These are phyloP conservation scores for Electrophaes corylata DNA, from an alignment of 2,888 invertebrate species.

Conservation along the genomic window DNA sequence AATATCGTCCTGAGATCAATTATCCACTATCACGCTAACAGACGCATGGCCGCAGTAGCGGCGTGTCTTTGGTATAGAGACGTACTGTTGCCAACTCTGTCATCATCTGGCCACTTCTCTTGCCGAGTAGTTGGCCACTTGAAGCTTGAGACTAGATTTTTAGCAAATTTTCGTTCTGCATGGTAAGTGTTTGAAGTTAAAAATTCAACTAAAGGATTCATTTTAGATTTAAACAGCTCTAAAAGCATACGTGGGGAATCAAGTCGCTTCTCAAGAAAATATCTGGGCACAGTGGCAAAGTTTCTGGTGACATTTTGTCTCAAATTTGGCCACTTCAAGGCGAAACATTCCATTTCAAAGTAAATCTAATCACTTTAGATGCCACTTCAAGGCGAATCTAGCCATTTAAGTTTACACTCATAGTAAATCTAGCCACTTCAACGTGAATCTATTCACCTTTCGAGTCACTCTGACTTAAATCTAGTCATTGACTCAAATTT, in stretches of 20 bases:
- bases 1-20: conserved; percentile 83
- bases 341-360: neutral
- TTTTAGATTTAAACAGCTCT: neutral
- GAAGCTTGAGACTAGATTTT: conserved; percentile 15
- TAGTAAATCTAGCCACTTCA: neutral
- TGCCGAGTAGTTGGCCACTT: neutral
- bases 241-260: neutral
- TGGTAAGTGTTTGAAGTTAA: neutral
- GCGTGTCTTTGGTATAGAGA: conserved; percentile 68
- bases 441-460: neutral
- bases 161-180: neutral
- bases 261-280: neutral
- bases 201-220: neutral
- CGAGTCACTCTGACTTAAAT: neutral
- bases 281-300: neutral
- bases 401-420: neutral
- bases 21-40: conserved; percentile 64
- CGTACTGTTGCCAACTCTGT: conserved; percentile 88
- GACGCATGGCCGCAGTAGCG: conserved; percentile 39
- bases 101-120: conserved; percentile 92
- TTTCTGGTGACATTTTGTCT: neutral
- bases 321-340: conserved; percentile 4
- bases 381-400: conserved; percentile 1
- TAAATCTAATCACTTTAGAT: neutral
- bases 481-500: neutral